A percentile compares a stretch with the other conserved stretches of the same genome.
Conservation (phyloP, 2,888 invertebrate genomes). For the Aelia acuminata region DNA sequence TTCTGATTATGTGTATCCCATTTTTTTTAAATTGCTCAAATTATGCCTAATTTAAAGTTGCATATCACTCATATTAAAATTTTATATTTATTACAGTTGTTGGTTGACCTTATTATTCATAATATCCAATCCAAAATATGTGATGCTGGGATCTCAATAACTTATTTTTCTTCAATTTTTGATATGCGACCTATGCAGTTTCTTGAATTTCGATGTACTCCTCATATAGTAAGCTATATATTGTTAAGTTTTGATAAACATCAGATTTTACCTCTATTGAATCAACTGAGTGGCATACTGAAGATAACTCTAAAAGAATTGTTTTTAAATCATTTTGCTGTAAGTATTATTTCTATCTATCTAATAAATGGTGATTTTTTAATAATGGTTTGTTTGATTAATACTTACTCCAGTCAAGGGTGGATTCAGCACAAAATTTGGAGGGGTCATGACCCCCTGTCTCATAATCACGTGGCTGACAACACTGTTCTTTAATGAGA, state of each 20-base stretch:
- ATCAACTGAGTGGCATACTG: neutral
- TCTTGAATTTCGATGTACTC: conserved; percentile 41
- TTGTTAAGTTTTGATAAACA: conserved; percentile 5
- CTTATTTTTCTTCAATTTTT: conserved; percentile 31
- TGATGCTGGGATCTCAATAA: neutral
- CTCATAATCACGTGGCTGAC: no score
- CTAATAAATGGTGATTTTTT: neutral
- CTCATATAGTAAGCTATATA: conserved; percentile 27
- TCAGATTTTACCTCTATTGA: neutral
- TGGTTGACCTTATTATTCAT: conserved; percentile 40
- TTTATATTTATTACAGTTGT: conserved; percentile 53
- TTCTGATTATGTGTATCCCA: no score
- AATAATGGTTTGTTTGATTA: neutral
- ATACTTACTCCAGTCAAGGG: neutral
- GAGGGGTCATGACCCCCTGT: no score
- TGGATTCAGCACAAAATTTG: no score
- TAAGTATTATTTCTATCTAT: neutral
- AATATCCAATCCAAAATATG: conserved; percentile 8
- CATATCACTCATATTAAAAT: no score
- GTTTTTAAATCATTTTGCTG: conserved; percentile 41
- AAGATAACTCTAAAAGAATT: conserved; percentile 34
- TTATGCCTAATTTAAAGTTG: no score
- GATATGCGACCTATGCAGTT: conserved; percentile 20
- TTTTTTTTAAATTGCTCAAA: no score
- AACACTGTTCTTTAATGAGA: no score